These are phyloP conservation scores for Zeuzera pyrina DNA, from an alignment of 2,888 invertebrate genomes.

Conservation along the genomic window DNA sequence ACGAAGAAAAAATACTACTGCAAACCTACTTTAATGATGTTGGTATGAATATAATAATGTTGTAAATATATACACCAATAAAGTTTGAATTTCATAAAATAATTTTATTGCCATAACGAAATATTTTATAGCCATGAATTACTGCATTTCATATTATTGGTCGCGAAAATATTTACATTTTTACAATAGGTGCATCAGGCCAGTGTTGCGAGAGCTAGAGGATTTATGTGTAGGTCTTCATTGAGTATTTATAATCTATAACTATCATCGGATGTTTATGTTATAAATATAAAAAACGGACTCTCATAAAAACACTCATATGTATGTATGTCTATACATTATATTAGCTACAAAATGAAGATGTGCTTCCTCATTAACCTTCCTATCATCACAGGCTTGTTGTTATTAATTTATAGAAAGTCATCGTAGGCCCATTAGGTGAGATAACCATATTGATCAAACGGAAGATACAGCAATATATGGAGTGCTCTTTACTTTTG, in stretches of 20 bases:
- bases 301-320: conserved; percentile 41
- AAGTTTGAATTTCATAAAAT: conserved; percentile 26
- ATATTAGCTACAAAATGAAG: conserved; percentile 47
- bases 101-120: conserved; percentile 35
- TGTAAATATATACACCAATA: conserved; percentile 42
- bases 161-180: too few species aligned
- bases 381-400: conserved; percentile 54
- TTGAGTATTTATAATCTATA: too few species aligned
- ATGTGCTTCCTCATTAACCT: conserved; percentile 58
- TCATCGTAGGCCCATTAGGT: conserved; percentile 64
- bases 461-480: too few species aligned
- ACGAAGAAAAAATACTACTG: conserved; percentile 39
- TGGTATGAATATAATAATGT: conserved; percentile 32
- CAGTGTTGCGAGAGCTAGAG: too few species aligned
- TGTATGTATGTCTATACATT: too few species aligned
- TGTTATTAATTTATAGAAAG: conserved; percentile 73
- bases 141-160: too few species aligned
- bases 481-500: conserved; percentile 41
- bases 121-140: conserved; percentile 30
- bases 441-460: conserved; percentile 64
- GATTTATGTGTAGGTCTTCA: too few species aligned
- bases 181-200: too few species aligned
- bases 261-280: too few species aligned
- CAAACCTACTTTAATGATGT: too few species aligned
- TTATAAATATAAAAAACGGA: conserved; percentile 28